Conservation (phyloP, 2,888 invertebrate species). For the Megastigmus dorsalis region DNA sequence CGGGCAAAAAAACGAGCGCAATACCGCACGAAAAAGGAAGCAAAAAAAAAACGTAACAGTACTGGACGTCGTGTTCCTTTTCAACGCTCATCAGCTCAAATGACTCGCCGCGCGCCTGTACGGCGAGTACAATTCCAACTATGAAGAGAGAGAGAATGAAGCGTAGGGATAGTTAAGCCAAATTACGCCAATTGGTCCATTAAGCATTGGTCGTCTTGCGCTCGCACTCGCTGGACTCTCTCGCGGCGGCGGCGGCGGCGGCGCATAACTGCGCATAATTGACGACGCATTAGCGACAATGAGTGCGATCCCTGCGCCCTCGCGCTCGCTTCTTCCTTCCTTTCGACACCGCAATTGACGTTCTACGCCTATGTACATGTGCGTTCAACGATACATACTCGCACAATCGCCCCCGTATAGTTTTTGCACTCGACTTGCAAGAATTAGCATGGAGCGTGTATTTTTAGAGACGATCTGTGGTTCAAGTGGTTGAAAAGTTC, state of each 20-base stretch:
- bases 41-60: background rate
- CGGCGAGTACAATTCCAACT: conserved; percentile 21
- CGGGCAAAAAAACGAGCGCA: too few relatives aligned
- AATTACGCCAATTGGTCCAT: conserved; percentile 47
- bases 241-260: too few relatives aligned
- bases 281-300: conserved; percentile 38
- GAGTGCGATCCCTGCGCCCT: background rate
- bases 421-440: too few relatives aligned
- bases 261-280: conserved; percentile 39
- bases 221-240: too few relatives aligned
- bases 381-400: background rate
- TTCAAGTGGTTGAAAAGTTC: too few relatives aligned
- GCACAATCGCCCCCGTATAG: too few relatives aligned
- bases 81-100: conserved; percentile 10
- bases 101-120: background rate
- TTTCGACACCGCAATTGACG: conserved; percentile 30
- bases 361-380: background rate
- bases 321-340: background rate
- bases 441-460: too few relatives aligned
- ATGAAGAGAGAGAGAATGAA: too few relatives aligned
- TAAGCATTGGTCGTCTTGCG: conserved; percentile 9
- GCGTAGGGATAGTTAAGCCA: conserved; percentile 3
- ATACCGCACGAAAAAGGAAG: background rate
- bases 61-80: background rate
- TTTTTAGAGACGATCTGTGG: too few relatives aligned